These are phyloP conservation scores for Myotis findleyi DNA, from an alignment of 2,797 vertebrate species.

Conservation along the genomic window DNA sequence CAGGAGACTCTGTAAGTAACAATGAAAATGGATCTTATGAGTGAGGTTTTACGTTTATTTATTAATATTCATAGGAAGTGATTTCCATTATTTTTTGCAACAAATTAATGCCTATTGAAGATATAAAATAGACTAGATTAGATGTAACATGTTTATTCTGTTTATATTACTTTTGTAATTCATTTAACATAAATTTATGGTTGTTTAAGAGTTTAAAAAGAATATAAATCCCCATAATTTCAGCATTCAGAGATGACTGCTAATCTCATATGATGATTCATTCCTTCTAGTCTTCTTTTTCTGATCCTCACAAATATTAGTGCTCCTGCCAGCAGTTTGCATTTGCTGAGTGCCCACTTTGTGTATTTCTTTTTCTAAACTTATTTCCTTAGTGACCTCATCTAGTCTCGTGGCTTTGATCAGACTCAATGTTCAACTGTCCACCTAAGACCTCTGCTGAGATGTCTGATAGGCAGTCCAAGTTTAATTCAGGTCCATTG, in stretches of 20 bases:
- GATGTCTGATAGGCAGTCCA: neutral
- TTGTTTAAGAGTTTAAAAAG: neutral
- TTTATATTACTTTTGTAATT: constrained; percentile 52
- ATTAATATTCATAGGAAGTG: neutral
- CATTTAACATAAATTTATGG: constrained; percentile 8
- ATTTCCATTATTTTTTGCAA: neutral
- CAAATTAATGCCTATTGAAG: constrained; percentile 38
- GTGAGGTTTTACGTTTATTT: constrained; percentile 23
- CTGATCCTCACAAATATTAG: neutral
- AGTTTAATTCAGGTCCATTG: neutral
- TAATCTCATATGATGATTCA: neutral
- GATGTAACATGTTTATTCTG: neutral
- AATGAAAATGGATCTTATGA: constrained; percentile 9
- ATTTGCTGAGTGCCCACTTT: neutral
- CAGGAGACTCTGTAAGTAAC: constrained; percentile 96
- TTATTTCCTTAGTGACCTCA: neutral
- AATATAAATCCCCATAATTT: neutral
- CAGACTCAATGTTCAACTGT: neutral
- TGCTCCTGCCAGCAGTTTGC: too few species aligned
- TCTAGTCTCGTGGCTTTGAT: neutral
- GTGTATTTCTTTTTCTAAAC: constrained; percentile 5
- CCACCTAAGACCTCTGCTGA: neutral
- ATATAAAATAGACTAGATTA: neutral
- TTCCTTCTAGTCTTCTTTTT: neutral
- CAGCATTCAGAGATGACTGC: neutral